These are phyloP conservation scores for Hirundichthys speculiger DNA, from an alignment of 2,113 vertebrate genomes.

Conservation along the genomic window DNA sequence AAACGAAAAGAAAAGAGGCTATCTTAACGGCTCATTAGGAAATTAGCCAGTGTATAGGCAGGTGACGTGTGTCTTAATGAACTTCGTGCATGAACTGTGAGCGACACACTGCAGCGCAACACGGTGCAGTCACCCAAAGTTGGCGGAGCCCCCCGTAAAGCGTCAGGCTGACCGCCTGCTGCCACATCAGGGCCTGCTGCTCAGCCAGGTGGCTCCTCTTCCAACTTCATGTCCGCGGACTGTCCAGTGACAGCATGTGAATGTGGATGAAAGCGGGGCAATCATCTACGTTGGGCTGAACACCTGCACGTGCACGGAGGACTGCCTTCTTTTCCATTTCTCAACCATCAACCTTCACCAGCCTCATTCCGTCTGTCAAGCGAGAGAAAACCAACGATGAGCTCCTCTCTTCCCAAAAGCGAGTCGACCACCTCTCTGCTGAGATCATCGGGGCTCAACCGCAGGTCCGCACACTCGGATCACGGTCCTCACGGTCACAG, in stretches of 20 bases:
- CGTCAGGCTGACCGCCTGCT: constrained; percentile 26
- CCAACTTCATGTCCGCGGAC: constrained; percentile 12
- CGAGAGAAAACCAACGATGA: constrained; percentile 77
- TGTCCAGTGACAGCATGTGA: constrained; percentile 23
- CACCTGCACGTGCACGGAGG: constrained; percentile 57
- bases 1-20: neutral
- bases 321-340: constrained; percentile 28
- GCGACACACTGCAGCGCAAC: constrained; percentile 29
- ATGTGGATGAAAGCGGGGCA: constrained; percentile 8
- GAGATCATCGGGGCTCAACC: constrained; percentile 71
- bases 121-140: constrained; percentile 48
- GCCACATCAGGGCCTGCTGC: constrained; percentile 16
- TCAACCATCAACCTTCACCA: constrained; percentile 38
- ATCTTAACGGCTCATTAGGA: constrained; percentile 33
- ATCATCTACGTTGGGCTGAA: constrained; percentile 26
- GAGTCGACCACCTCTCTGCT: constrained; percentile 89
- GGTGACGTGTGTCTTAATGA: constrained; percentile 50
- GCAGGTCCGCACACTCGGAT: constrained; percentile 63
- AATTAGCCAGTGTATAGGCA: constrained; percentile 9
- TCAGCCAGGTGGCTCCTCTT: constrained; percentile 54
- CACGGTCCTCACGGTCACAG: constrained; percentile 55
- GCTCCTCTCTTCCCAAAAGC: constrained; percentile 88
- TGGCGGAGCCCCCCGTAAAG: constrained; percentile 25
- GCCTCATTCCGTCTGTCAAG: constrained; percentile 17
- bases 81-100: constrained; percentile 41